Evolutionary conservation across 2,888 invertebrate genomes (phyloP).

Genomic region (Noctuana brunneofusca): DNA sequence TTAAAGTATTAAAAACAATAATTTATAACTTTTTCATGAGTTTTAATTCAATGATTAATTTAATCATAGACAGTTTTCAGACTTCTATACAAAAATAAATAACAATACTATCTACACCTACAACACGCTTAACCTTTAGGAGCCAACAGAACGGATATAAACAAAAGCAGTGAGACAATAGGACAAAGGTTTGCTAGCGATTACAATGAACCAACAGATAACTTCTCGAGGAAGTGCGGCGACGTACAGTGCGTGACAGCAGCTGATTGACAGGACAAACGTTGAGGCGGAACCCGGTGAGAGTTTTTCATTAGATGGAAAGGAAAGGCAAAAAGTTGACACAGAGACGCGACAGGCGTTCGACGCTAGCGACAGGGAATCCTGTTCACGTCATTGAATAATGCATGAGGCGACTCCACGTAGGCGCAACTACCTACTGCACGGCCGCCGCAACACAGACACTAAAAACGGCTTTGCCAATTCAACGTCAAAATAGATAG

Average conservation of each 20-base stretch:
- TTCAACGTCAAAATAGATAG: background rate
- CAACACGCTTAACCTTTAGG: slow-evolving; percentile 23
- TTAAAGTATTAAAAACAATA: no score
- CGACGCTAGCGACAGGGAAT: slow-evolving; percentile 54
- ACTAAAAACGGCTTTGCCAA: background rate
- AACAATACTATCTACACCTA: no score
- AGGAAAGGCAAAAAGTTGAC: slow-evolving; percentile 49
- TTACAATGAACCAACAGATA: slow-evolving; percentile 78
- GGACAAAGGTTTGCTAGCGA: slow-evolving; percentile 67
- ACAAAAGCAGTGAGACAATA: slow-evolving; percentile 76
- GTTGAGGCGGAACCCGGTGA: slow-evolving; percentile 58
- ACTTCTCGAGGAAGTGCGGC: slow-evolving; percentile 67
- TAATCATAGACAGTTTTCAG: no score
- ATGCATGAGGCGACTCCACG: slow-evolving; percentile 59
- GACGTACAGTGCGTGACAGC: slow-evolving; percentile 53
- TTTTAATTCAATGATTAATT: no score
- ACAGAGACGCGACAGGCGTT: slow-evolving; percentile 44
- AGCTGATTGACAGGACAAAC: slow-evolving; percentile 78
- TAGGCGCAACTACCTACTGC: slow-evolving; percentile 39
- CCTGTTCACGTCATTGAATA: slow-evolving; percentile 59
- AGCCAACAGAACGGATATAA: slow-evolving; percentile 72
- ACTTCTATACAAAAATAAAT: no score
- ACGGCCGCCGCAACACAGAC: background rate
- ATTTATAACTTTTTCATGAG: no score
- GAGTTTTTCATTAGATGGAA: slow-evolving; percentile 69